Base-by-base conservation (phyloP, 1,140 invertebrate genomes). In the Dendroctonus valens region DNA sequence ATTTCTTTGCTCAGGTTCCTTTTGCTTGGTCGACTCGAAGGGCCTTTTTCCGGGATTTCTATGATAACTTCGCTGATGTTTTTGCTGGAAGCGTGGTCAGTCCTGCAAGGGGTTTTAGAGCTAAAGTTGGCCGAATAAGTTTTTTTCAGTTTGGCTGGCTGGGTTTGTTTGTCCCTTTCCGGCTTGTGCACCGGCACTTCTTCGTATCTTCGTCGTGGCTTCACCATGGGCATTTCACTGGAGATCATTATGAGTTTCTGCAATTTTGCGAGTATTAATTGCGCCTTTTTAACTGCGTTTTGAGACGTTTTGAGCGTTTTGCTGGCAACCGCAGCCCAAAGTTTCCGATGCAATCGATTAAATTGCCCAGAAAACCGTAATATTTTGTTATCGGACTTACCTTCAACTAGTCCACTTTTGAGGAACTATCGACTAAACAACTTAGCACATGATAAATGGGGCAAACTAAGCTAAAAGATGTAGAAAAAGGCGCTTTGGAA, bases 1-100 rank as follows among this genome's bases (percentile, higher is more conserved):
- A 78, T 79, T 72, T 81, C 79, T 70, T 76, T 78, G n/a, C 65
- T 65, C 5, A 80, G 67, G 7, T 70, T 74, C 55, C 69, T 76
- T 44, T 69, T 77, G 62, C 73, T 76, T 62, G 68, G 75, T 7
- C 46, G 7, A 14, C 67, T 64, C n/a, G 69, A 41, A 46, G 41
- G 50, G 11, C 70, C 70, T 26, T 51, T 41, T 38, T 70, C 67
- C 7, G 67, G 65, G 14, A 69, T 69, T 44, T 69, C 70, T 5
- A 71, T 61, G 14, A 70, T 70, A 15, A 63, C 70, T 49, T 68
- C 53, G 41, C 58, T 72, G 59, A 58, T 12, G 44, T 60, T 67
- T 53, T 38, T 44, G 5, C 5, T 15, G n/a, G 57, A 5, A 9
- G 41, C 26, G n/a, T 60, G 50, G 11, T 40, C 44, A 44, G 59